Conservation (phyloP, 1,140 invertebrate species). For the Plectrocnemia conspersa region DNA sequence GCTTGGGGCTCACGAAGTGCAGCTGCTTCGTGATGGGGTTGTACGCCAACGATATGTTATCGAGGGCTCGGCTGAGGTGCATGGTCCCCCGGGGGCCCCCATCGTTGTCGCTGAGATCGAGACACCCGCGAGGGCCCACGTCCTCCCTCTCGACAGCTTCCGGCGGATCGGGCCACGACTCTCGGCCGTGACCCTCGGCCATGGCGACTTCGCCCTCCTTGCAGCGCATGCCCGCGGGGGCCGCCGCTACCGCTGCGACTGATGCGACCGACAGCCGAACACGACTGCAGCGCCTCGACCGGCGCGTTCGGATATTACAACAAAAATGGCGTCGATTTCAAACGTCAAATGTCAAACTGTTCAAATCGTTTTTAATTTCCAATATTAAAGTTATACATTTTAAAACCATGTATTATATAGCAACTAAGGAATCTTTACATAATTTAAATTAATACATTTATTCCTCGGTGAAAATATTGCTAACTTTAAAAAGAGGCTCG, state of each 20-base stretch:
- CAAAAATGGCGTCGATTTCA: no score
- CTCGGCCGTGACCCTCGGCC: neutral
- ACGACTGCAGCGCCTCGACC: neutral
- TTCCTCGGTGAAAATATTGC: no score
- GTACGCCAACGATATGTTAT: constrained; percentile 51
- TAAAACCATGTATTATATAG: no score
- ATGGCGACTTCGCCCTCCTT: neutral
- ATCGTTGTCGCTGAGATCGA: constrained; percentile 27
- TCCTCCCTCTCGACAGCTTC: neutral
- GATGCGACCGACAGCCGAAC: no score
- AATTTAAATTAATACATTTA: no score
- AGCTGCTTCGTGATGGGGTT: constrained; percentile 52
- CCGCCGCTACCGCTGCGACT: no score
- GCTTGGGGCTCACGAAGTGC: constrained; percentile 49
- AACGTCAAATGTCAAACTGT: no score
- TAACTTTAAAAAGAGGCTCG: no score
- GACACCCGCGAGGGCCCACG: constrained; percentile 15
- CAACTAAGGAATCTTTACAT: no score
- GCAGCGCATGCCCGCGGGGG: constrained; percentile 1
- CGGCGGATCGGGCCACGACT: constrained; percentile 5
- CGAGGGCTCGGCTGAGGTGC: constrained; percentile 48
- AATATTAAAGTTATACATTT: no score
- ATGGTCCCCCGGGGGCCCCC: constrained; percentile 49
- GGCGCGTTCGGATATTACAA: no score
- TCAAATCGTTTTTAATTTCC: no score